Conservation (phyloP, 2,797 vertebrate genomes). For the Pangasius sanitwongsei region DNA sequence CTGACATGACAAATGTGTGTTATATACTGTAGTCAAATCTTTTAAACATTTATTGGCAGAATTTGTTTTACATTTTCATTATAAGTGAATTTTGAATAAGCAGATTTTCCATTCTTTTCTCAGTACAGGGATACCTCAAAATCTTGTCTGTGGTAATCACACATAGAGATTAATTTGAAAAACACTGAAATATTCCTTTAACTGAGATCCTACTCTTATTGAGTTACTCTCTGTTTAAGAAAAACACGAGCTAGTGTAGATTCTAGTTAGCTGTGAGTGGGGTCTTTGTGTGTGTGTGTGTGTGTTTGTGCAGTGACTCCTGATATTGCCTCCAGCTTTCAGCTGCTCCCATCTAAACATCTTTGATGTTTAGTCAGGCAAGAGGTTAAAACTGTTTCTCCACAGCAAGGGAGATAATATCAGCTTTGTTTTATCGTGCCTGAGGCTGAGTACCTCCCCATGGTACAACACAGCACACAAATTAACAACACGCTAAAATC, state of each 20-base stretch:
- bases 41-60: not conserved
- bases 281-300: slow-evolving; percentile 13
- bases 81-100: not conserved
- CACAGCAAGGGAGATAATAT: slow-evolving; percentile 25
- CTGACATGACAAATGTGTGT: not conserved
- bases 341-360: slow-evolving; percentile 27
- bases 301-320: slow-evolving; percentile 22
- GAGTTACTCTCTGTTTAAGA: not conserved
- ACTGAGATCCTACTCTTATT: not conserved
- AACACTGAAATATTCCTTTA: not conserved
- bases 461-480: not conserved
- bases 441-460: not conserved
- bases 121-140: not conserved
- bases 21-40: not conserved
- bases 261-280: not conserved
- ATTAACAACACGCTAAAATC: not conserved
- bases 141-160: no score
- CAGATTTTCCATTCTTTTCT: not conserved
- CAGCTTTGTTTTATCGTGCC: slow-evolving; percentile 34
- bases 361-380: slow-evolving; percentile 13
- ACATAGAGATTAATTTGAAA: not conserved
- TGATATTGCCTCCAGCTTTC: slow-evolving; percentile 30
- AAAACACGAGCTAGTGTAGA: not conserved
- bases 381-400: slow-evolving; percentile 26
- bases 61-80: not conserved